Evolutionary conservation across 2,797 vertebrate species (phyloP).

Genomic region (Anabacerthia variegaticeps): DNA sequence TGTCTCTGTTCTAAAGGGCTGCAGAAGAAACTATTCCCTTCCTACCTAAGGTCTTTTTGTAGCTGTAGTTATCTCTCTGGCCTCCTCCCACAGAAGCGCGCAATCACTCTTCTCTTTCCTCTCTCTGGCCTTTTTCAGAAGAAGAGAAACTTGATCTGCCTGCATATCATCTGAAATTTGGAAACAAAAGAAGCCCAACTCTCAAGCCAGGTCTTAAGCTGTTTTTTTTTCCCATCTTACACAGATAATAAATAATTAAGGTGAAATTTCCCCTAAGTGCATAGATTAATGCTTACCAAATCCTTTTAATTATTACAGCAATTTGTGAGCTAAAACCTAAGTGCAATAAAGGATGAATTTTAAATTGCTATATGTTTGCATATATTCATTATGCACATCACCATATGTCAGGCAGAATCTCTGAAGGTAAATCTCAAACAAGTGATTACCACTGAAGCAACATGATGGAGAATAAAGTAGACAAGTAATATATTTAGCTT

Average conservation of each 20-base stretch:
- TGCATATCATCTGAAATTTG: background rate
- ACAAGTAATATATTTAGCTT: constrained; percentile 46
- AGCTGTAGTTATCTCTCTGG: background rate
- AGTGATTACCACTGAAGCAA: constrained; percentile 28
- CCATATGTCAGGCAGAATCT: background rate
- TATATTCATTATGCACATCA: background rate
- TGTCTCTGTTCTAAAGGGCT: background rate
- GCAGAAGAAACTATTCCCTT: background rate
- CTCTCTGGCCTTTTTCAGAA: background rate
- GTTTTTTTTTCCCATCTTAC: background rate
- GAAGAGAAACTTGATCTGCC: background rate
- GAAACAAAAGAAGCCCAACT: background rate
- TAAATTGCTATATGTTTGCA: constrained; percentile 2
- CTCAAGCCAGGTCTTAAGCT: background rate
- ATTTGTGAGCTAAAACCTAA: background rate
- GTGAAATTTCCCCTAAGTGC: background rate
- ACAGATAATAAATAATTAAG: background rate
- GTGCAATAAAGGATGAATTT: background rate
- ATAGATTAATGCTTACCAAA: background rate
- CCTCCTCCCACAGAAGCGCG: background rate
- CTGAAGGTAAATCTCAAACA: constrained; percentile 28
- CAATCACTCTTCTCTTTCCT: background rate
- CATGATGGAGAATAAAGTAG: constrained; percentile 28
- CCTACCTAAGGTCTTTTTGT: background rate
- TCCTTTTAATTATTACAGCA: background rate